phyloP scores from a whole-genome alignment of 2,797 vertebrate species.

The Gallinago solitaria region DNA sequence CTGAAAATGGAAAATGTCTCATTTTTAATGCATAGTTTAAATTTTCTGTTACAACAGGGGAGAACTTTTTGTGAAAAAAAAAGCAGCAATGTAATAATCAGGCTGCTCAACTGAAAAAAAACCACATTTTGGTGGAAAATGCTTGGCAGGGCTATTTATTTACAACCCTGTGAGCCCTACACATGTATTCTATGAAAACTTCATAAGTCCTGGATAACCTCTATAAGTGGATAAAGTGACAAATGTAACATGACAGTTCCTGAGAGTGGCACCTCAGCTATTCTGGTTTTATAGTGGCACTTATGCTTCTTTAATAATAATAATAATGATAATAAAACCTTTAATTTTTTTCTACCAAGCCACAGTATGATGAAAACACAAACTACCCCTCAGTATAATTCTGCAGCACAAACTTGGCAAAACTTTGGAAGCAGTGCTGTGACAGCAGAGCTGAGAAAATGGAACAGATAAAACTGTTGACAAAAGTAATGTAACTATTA shows the following conservation, averaged over 20 bases:
- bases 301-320: background rate
- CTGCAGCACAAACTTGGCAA: background rate
- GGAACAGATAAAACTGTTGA: conserved; percentile 7
- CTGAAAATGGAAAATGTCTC: background rate
- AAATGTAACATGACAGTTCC: background rate
- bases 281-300: background rate
- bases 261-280: background rate
- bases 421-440: conserved; percentile 10
- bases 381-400: background rate
- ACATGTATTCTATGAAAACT: background rate
- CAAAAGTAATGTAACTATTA: conserved; percentile 5
- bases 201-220: background rate
- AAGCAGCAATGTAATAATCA: background rate
- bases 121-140: background rate
- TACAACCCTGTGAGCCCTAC: background rate
- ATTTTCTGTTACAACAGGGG: background rate
- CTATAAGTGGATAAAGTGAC: background rate
- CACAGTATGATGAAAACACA: background rate
- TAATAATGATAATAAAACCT: background rate
- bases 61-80: background rate
- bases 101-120: background rate
- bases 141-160: background rate
- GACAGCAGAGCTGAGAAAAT: conserved; percentile 27
- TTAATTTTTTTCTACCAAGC: background rate
- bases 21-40: background rate